A percentile compares a stretch with the other conserved stretches of the same genome.
These are phyloP conservation scores for Heliconius charithonia DNA, from an alignment of 2,888 invertebrate genomes.

Conservation along the genomic window DNA sequence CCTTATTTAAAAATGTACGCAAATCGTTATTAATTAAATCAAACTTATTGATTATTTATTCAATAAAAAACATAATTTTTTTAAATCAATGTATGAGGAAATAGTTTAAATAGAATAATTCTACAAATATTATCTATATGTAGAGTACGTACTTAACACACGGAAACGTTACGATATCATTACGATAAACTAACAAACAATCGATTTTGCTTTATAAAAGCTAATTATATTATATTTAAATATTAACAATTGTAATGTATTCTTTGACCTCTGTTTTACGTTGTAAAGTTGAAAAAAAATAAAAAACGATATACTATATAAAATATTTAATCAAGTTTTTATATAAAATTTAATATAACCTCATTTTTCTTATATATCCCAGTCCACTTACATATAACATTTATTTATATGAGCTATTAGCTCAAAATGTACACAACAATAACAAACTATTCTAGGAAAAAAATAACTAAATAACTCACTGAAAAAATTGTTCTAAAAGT, in stretches of 20 bases:
- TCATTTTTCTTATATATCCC: constrained; percentile 52
- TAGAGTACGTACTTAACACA: constrained; percentile 1
- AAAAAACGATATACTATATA: constrained; percentile 19
- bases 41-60: too few relatives aligned
- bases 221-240: constrained; percentile 18
- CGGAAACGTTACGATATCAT: constrained; percentile 8
- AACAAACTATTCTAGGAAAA: constrained; percentile 43
- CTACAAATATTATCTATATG: not conserved
- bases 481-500: constrained; percentile 24
- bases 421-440: constrained; percentile 51
- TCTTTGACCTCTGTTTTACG: constrained; percentile 16
- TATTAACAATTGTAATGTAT: constrained; percentile 35
- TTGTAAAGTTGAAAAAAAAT: constrained; percentile 19
- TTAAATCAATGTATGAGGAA: not conserved
- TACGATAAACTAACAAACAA: constrained; percentile 5
- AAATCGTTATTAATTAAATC: not conserved
- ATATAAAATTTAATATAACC: constrained; percentile 41
- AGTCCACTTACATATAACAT: constrained; percentile 57
- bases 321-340: constrained; percentile 41
- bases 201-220: constrained; percentile 14
- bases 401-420: constrained; percentile 42
- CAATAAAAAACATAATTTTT: too few relatives aligned
- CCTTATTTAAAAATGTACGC: not conserved
- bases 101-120: not conserved
- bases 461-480: constrained; percentile 21